Evolutionary conservation across 2,797 vertebrate genomes (phyloP).

Genomic region (Pseudochromis fuscus): DNA sequence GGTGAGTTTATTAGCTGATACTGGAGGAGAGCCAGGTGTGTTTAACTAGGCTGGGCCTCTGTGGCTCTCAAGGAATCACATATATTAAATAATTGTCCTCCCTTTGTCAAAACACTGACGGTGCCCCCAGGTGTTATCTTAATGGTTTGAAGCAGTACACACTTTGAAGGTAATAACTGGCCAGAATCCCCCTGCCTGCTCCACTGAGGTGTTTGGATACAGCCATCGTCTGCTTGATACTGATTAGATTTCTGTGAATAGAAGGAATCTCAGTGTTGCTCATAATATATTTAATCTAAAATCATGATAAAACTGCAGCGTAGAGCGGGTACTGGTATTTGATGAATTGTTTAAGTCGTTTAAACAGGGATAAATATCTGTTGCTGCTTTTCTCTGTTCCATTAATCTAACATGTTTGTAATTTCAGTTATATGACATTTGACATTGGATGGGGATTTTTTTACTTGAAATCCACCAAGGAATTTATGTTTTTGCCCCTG

Average conservation of each 20-base stretch:
- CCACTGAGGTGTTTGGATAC: too few relatives aligned
- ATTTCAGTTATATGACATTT: neutral
- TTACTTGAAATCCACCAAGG: too few relatives aligned
- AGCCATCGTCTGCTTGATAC: too few relatives aligned
- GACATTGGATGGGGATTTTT: too few relatives aligned
- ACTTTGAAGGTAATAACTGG: slow-evolving; percentile 33
- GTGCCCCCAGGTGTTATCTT: slow-evolving; percentile 26
- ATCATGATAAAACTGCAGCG: slow-evolving; percentile 1
- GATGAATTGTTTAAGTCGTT: neutral
- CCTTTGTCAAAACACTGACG: slow-evolving; percentile 45
- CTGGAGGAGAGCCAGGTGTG: slow-evolving; percentile 57
- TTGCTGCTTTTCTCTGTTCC: too few relatives aligned
- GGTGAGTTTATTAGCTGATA: slow-evolving; percentile 51
- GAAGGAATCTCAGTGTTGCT: neutral
- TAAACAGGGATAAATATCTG: too few relatives aligned
- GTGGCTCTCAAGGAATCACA: slow-evolving; percentile 45
- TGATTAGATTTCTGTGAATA: slow-evolving; percentile 17
- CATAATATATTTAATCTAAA: neutral
- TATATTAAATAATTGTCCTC: slow-evolving; percentile 46
- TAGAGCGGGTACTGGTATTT: neutral
- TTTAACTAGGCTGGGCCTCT: slow-evolving; percentile 53
- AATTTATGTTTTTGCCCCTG: too few relatives aligned
- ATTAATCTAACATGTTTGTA: too few relatives aligned
- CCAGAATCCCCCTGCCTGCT: neutral
- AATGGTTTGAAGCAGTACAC: slow-evolving; percentile 33